Evolutionary conservation across 2,888 invertebrate species (phyloP), one percentile per base, ranked within the genome.

Genomic region (Amiota mariae): DNA sequence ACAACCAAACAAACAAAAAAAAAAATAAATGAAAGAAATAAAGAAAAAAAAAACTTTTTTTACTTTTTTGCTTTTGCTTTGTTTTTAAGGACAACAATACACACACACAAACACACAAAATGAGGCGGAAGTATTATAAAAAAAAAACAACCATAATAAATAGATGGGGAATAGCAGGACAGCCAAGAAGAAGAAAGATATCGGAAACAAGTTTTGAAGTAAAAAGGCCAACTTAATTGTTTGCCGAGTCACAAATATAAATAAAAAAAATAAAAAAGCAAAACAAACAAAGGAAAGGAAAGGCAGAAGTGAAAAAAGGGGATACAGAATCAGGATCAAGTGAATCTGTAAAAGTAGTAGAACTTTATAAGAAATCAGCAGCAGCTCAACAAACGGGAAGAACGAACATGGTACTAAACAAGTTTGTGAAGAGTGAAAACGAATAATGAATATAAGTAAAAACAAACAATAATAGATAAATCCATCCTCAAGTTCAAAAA

Each of bases 181-280:
- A 36, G 6, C 4, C 3, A 36, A 36, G 36, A 36, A 36, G 0
- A 6, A 2, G 6, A 36, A 36, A 6, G 36, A 36, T 36, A 36
- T 36, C 36, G 36, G 36, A 36, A 36, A 36, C 4, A 36, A 36
- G 36, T 36, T 36, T 36, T 36, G 4, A 36, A 36, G 36, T 36
- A 24, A 72, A 77, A 76, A 72, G 73, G 76, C 73, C 74, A 80
- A 79, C 85, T 80, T 83, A 85, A 83, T 83, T 83, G 85, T 83
- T 85, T 80, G 86, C 85, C 85, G 83, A 81, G 81, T 75, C 57
- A 81, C 82, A 82, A 77, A 83, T 82, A 85, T 81, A 82, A 15
- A 11, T 24, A 24, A 24, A 24, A 2, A 24, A 24, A 24, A n/a
- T n/a, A 24, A 24, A 71, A 71, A 48, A 71, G 46, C 46, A 59